Percentiles rank a stretch among this genome's conserved stretches.
Conservation (phyloP, 2,888 invertebrate species). For the Stenchaetothrips biformis region DNA sequence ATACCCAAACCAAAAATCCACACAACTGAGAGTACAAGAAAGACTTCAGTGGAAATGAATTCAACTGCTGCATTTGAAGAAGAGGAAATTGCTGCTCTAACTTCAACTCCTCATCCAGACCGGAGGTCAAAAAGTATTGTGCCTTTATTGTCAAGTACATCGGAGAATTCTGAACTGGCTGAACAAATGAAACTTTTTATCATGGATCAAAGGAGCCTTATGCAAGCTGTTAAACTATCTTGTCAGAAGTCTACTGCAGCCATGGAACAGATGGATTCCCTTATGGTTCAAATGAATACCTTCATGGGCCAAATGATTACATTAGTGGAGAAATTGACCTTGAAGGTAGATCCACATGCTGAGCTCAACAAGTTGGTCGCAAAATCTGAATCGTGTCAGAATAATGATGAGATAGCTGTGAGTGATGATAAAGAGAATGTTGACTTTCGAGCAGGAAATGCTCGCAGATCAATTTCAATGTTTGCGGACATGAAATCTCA, state of each 20-base stretch:
- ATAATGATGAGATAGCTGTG: too few species aligned
- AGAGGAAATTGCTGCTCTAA: neutral
- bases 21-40: neutral
- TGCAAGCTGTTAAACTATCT: neutral
- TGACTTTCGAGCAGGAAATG: too few species aligned
- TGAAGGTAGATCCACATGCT: too few species aligned
- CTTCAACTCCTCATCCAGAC: neutral
- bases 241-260: neutral
- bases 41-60: neutral
- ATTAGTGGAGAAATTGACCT: too few species aligned
- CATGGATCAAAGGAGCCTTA: neutral
- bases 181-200: neutral
- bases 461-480: too few species aligned
- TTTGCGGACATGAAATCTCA: neutral
- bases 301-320: too few species aligned
- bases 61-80: slow-evolving; percentile 8
- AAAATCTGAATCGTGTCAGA: too few species aligned
- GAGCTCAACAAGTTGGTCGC: too few species aligned
- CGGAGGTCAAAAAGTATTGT: neutral
- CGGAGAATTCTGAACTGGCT: neutral
- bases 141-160: neutral
- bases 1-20: neutral
- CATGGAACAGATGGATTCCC: too few species aligned
- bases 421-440: too few species aligned
- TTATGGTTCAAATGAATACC: too few species aligned